Evolutionary conservation across 2,888 invertebrate species (phyloP), one percentile per base, ranked within the genome.

Genomic region (Craniophora ligustri): DNA sequence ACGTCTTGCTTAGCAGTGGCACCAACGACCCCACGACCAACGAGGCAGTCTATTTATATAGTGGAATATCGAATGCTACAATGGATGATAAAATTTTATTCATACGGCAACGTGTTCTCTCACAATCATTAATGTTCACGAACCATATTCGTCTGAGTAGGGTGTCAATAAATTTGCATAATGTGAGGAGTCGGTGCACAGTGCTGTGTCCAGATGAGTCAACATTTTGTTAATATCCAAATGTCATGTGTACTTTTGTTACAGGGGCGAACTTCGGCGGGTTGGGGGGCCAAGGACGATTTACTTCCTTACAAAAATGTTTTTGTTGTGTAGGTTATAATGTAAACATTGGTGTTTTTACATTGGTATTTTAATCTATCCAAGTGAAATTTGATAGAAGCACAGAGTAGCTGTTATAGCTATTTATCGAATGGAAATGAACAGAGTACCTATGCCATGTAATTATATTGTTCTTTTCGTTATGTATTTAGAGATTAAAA

Each of bases 81-180:
- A 26, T 26, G 26, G 4, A 26, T 5, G n/a, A 26, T 10, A 2
- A 18, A 13, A 28, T 19, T 46, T 28, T 8, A 30, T 30, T 19
- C 14, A 13, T 19, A 46, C 15, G 30, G 13, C 6, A 16, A 16
- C n/a, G n/a, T 26, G 30, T 41, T 23, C 18, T 7, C 11, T 31
- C 41, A 32, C 13, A 21, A 26, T 19, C 10, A 40, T 19, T 6
- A 10, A 34, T 30, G 30, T 38, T 38, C 21, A n/a, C 26, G 34
- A 26, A 32, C 8, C 11, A 18, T 41, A 14, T 46, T 32, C 51
- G 36, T 41, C 34, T 36, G 15, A 46, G 31, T 47, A 59, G 45
- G 54, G 56, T 49, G 47, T 14, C 26, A 39, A 47, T 51, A 42
- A 45, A 65, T 75, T 59, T 59, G 58, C 66, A 69, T 63, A 67